Conservation (phyloP, 2,888 invertebrate genomes). For the Drosophila demipolita region DNA sequence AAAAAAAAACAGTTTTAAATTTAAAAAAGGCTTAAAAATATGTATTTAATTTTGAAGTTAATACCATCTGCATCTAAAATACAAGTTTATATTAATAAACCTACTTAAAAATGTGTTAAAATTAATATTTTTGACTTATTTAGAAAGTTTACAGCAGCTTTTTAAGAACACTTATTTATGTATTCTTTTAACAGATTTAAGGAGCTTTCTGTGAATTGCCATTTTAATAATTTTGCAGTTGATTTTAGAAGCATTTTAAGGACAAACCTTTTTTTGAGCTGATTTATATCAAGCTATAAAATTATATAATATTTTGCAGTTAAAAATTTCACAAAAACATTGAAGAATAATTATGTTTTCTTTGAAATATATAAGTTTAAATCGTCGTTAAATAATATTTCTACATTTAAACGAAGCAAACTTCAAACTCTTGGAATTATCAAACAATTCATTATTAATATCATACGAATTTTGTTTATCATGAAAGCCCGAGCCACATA, state of each 20-base stretch:
- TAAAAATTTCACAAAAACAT: not conserved
- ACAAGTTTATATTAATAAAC: not conserved
- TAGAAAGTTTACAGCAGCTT: not conserved
- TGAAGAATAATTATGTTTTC: not conserved
- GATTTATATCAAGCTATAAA: not conserved
- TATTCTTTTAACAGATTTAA: not conserved
- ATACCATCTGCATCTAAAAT: not conserved
- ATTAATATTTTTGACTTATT: not conserved
- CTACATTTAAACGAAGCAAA: not conserved
- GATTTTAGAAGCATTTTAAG: not conserved
- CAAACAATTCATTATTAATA: not conserved
- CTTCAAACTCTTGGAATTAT: not conserved
- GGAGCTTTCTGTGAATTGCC: not conserved
- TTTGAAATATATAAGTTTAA: not conserved
- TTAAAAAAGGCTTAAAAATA: not conserved
- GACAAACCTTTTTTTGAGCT: not conserved
- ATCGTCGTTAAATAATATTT: not conserved
- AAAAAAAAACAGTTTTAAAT: not conserved
- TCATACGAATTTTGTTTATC: not conserved
- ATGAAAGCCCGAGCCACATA: constrained; percentile 11
- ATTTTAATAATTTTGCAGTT: not conserved
- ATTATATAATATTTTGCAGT: not conserved
- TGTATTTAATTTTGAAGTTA: not conserved
- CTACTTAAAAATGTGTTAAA: not conserved
- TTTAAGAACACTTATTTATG: not conserved